phyloP scores from a whole-genome alignment of 2,113 vertebrate genomes.

The Nycticryphes semicollaris region DNA sequence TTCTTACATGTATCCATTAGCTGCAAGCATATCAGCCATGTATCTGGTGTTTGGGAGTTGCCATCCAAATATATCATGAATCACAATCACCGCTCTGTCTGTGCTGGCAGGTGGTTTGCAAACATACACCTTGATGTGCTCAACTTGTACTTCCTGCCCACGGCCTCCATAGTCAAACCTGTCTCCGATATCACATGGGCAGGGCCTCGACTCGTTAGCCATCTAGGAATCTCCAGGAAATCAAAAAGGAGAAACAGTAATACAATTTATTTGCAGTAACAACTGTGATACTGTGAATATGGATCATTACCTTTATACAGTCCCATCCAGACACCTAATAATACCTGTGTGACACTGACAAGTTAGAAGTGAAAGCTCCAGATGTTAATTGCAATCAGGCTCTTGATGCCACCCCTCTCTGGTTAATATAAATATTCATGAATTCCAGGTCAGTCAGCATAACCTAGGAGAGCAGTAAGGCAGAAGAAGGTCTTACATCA shows the following conservation, averaged over 20 bases:
- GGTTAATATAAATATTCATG: background rate
- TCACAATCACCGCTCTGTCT: conserved; percentile 82
- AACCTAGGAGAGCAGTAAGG: background rate
- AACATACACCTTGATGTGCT: conserved; percentile 79
- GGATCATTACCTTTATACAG: background rate
- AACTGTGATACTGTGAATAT: background rate
- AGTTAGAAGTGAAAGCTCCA: background rate
- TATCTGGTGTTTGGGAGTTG: conserved; percentile 86
- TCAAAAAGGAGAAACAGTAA: background rate
- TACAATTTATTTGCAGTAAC: background rate
- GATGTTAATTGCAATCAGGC: background rate
- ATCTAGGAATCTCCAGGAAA: conserved; percentile 65
- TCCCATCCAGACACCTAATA: background rate
- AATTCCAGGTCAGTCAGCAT: background rate
- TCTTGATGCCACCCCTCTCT: background rate
- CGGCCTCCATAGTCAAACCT: conserved; percentile 74
- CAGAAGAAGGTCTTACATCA: background rate
- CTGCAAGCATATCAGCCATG: conserved; percentile 82
- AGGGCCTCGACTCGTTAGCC: conserved; percentile 84
- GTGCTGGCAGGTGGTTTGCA: conserved; percentile 61
- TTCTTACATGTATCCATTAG: conserved; percentile 80
- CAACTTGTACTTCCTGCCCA: conserved; percentile 82
- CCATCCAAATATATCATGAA: conserved; percentile 86
- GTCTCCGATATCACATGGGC: conserved; percentile 82
- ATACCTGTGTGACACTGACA: background rate